These are phyloP conservation scores for Buphagus erythrorhynchus DNA, from an alignment of 2,797 vertebrate genomes.

Conservation along the genomic window DNA sequence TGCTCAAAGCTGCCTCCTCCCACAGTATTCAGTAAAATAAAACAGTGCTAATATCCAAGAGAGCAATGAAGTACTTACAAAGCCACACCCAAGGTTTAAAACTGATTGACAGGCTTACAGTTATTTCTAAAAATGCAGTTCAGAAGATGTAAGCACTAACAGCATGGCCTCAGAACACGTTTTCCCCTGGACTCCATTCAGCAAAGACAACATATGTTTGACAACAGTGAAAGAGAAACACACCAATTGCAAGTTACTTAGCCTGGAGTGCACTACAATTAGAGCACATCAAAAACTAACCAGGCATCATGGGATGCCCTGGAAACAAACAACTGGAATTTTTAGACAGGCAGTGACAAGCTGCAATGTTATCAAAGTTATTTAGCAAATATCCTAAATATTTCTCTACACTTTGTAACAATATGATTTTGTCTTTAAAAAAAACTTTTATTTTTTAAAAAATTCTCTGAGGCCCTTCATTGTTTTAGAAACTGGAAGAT, in stretches of 20 bases:
- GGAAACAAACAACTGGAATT: not conserved
- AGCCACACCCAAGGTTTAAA: not conserved
- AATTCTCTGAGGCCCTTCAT: not conserved
- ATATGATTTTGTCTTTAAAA: not conserved
- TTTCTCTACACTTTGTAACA: not conserved
- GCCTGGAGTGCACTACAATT: not conserved
- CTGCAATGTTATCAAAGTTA: not conserved
- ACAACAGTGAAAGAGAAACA: not conserved
- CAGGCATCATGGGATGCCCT: not conserved
- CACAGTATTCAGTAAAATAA: not conserved
- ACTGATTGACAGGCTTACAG: not conserved
- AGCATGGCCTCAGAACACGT: not conserved
- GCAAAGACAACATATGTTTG: not conserved
- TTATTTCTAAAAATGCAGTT: not conserved
- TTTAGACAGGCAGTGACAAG: not conserved
- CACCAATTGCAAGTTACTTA: not conserved
- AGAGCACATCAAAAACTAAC: not conserved
- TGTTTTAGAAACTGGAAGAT: not conserved
- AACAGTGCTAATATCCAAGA: not conserved
- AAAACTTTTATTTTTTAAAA: not conserved
- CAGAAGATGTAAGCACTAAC: not conserved
- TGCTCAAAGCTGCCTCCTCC: not conserved
- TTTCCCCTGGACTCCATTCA: not conserved
- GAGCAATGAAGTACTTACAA: not conserved
- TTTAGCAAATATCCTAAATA: not conserved